Evolutionary conservation across 2,888 invertebrate genomes (phyloP), one percentile per base, ranked within the genome.

Genomic region (Drosophila incognita): DNA sequence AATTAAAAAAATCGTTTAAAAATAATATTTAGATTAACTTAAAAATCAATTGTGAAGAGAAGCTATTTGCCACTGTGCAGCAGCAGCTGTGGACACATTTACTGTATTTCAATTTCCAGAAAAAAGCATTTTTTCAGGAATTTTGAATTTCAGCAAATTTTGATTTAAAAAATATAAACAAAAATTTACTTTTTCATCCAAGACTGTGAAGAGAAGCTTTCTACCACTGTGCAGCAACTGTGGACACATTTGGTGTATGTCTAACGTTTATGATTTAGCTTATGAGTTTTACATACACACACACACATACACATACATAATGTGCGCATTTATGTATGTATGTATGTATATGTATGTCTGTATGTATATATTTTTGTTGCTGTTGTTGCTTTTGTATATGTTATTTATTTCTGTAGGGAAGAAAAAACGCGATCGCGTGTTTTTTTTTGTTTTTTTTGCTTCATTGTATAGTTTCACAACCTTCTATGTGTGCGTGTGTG

Each of bases 381-480:
- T 72, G 5, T n/a, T 42, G 21, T 29, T 54, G 54, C 33, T 53
- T 65, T 38, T 54, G 33, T 35, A 35, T 24, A 15, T 54, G 48
- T 65, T 29, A 68, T 42, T 59, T 66, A 33, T 73, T 54, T 46
- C 36, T 56, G 49, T 61, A 61, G 61, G 59, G 67, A 72, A 70
- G 59, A 69, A 73, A 70, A 64, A 76, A 69, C 67, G 73, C 70
- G 78, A 86, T 85, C 87, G 87, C 89, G 89, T 89, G 89, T 80
- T 66, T 63, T 29, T 58, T 60, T 80, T 66, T n/a, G n/a, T 63
- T 29, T 59, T 71, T 63, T 29, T 59, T 71, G 72, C 74, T 52
- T 69, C 60, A 68, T 74, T 80, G 63, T 67, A 71, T 69, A 65
- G 58, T 59, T 64, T 64, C 51, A 52, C 75, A 67, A 61, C 63